Evolutionary conservation across 2,797 vertebrate species (phyloP), one percentile per base, ranked within the genome.

Genomic region (Dicrostonyx torquatus): DNA sequence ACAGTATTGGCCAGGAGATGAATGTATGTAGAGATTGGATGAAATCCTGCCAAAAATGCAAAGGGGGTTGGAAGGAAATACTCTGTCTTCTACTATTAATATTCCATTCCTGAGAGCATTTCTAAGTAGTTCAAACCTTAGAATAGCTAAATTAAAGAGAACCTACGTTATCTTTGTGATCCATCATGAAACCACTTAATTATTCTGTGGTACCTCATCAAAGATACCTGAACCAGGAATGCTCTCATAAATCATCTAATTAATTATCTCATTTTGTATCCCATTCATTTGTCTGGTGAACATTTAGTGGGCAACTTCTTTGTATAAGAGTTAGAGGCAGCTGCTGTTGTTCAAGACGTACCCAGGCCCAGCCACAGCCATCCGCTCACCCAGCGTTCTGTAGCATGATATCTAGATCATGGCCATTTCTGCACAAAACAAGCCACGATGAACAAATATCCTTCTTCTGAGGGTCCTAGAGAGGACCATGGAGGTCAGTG

Each of bases 281-380:
- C 5, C 80, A 64, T 62, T 83, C 24, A n/a, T 68, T 90, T 85
- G 20, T 37, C 48, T 84, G 34, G 37, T 34, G 75, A 95, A 68
- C 10, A 77, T 64, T 88, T 76, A 62, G 45, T 75, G 43, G 85
- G 17, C 12, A 68, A 26, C 17, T 80, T 22, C 22, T 91, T 29
- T 31, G 18, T 34, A 40, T 1, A 83, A 40, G 29, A 50, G 24
- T 43, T 76, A 86, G 60, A 82, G 10, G 37, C 48, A 82, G 45
- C 22, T 92, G 13, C 50, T n/a, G 18, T 1, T 13, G 14, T n/a
- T 5, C 22, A 53, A n/a, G 11, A n/a, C 24, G 55, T 66, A 75
- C 18, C n/a, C 9, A 93, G 24, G 75, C 7, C 7, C 7, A 58
- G 3, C 15, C 45, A 60, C 22, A 15, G 8, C 34, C 55, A 1